These are phyloP conservation scores for Virgularia gustaviana DNA, from an alignment of 92 coral and sea anemone species.

Conservation along the genomic window DNA sequence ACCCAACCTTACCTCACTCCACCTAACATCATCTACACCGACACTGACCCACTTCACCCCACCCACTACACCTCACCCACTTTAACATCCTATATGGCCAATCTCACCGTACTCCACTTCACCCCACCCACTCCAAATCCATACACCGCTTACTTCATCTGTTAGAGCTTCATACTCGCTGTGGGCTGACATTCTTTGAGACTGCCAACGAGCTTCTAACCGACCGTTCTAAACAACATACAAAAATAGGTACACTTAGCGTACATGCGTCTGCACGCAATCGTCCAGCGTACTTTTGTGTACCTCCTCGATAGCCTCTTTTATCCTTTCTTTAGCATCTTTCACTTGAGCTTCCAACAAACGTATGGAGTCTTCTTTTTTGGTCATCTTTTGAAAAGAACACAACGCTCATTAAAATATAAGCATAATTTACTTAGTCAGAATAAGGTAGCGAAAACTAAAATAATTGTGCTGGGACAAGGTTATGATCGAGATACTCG, in stretches of 20 bases:
- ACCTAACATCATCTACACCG: background rate
- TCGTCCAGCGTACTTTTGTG: background rate
- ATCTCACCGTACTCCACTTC: background rate
- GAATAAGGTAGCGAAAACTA: background rate
- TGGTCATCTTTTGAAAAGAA: conserved; percentile 52
- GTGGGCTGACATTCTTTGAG: conserved; percentile 90
- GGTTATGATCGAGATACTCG: too few relatives aligned
- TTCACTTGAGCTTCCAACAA: conserved; percentile 73
- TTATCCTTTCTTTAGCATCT: conserved; percentile 61
- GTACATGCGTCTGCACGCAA: background rate
- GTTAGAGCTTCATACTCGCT: conserved; percentile 91
- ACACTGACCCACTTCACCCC: background rate
- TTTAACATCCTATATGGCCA: background rate
- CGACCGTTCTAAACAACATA: conserved; percentile 70
- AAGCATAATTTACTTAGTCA: background rate
- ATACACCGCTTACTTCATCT: conserved; percentile 63
- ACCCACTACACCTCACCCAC: background rate
- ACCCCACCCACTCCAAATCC: background rate
- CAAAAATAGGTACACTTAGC: background rate
- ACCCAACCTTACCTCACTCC: too few relatives aligned
- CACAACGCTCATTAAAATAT: too few relatives aligned
- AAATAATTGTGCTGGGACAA: too few relatives aligned
- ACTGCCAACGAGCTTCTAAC: conserved; percentile 87
- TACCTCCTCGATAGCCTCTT: conserved; percentile 92
- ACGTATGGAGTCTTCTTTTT: conserved; percentile 69